Base-by-base conservation (phyloP, 2,888 invertebrate species). In the Isoperla grammatica region DNA sequence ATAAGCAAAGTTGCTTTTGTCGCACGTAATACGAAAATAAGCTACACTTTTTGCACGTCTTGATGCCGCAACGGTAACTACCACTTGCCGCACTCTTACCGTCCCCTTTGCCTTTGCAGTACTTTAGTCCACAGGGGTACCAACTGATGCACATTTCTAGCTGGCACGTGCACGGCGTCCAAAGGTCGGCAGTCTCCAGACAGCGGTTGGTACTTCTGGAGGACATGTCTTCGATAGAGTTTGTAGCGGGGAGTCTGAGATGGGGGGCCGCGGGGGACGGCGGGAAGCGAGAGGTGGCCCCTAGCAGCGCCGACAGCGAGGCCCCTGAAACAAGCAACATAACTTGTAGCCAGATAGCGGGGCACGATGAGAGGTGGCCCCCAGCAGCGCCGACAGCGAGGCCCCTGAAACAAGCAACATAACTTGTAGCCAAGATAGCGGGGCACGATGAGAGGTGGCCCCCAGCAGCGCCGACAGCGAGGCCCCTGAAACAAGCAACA, bases 71-170 rank as follows among this genome's bases (percentile, higher is more conserved):
- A 56, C 95, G 82, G 77, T 95, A 95, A 56, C 81, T 81, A 67
- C 81, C 78, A 4, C 81, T 83, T 80, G 76, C 85, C 66, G 80
- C 81, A 49, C 73, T 75, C 60, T 67, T 67, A 11, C 79, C 79
- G 66, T 82, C 81, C 46, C 84, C 83, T 73, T 88, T 88, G 46
- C 88, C 88, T 70, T 92, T 90, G 76, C 96, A 96, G 76, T 94
- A 96, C 72, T 95, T 95, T 45, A 96, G 79, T 19, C 93, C 94
- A 74, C 95, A 96, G 0, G 96, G 95, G 75, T 94, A 96, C 95
- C 95, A 96, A 57, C 93, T 93, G 56, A 95, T 87, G 74, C 94
- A 94, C 64, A 87, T 83, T 79, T 94, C 90, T 67, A 94, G 79
- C 58, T 87, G 87, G 73, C 95, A 95, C 56, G 87, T 82, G 73